Percentiles rank a stretch among this genome's conserved stretches.
Evolutionary conservation across 2,113 vertebrate genomes (phyloP).

Genomic region (Coturnix japonica): DNA sequence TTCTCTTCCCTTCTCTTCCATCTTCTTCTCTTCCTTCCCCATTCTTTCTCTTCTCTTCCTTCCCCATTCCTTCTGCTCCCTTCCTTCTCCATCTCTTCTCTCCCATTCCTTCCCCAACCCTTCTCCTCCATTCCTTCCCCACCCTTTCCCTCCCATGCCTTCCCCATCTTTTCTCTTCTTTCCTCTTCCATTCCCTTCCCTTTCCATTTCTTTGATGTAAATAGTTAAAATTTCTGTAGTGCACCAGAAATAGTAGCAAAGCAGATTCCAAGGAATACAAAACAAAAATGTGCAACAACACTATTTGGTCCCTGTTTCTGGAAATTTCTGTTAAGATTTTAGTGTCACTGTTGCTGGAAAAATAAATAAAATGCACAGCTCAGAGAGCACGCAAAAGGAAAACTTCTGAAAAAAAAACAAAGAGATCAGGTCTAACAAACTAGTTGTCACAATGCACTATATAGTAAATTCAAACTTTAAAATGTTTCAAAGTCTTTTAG

Average conservation of each 20-base stretch:
- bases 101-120: no score
- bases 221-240: background rate
- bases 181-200: no score
- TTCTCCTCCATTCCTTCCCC: no score
- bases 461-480: background rate
- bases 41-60: no score
- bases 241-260: background rate
- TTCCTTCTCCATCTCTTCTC: no score
- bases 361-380: background rate
- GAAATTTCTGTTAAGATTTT: background rate
- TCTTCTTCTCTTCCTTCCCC: no score
- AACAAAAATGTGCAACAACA: accelerated
- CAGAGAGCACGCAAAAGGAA: background rate
- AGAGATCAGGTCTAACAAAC: background rate
- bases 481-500: slow-evolving; percentile 11
- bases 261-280: background rate
- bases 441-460: background rate
- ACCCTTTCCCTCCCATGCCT: no score
- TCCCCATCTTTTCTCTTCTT: no score
- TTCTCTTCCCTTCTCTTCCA: no score
- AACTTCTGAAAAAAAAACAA: background rate
- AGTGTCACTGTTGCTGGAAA: background rate
- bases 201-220: background rate
- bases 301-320: background rate
- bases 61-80: no score